Evolutionary conservation across 2,797 vertebrate species (phyloP).

Genomic region (Moxostoma hubbsi): DNA sequence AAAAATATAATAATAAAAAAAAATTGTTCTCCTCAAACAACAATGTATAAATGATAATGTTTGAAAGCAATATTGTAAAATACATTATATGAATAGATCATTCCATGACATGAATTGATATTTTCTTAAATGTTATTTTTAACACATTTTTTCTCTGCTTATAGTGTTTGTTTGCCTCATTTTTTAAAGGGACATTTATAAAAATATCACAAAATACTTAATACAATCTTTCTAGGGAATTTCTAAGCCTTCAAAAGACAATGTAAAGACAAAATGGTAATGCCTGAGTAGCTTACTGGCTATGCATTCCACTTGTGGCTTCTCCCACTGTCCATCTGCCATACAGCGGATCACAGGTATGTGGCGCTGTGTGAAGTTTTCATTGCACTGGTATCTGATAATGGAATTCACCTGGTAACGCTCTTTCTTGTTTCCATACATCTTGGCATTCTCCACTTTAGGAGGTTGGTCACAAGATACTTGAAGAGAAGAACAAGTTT

Average conservation of each 20-base stretch:
- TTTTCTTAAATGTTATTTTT: too few species aligned
- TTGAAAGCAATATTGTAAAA: neutral
- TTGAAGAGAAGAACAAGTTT: constrained; percentile 62
- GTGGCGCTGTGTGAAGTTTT: constrained; percentile 87
- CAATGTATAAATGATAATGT: neutral
- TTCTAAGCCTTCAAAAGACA: neutral
- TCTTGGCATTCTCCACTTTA: constrained; percentile 81
- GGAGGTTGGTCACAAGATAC: constrained; percentile 89
- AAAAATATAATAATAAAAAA: neutral
- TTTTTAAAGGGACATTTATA: neutral
- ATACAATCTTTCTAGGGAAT: neutral
- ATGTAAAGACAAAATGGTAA: too few species aligned
- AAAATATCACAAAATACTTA: neutral
- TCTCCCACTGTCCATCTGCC: constrained; percentile 88
- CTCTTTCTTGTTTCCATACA: constrained; percentile 83
- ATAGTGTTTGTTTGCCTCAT: too few species aligned
- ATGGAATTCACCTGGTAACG: constrained; percentile 87
- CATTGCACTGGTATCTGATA: constrained; percentile 89
- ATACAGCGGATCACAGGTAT: constrained; percentile 88
- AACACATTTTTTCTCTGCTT: too few species aligned
- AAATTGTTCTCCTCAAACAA: neutral
- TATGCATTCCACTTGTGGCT: constrained; percentile 88
- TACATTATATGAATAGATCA: neutral
- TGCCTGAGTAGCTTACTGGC: constrained; percentile 77
- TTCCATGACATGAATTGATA: too few species aligned